phyloP scores from a whole-genome alignment of 2,113 vertebrate genomes.

The Cercopithecus mona region DNA sequence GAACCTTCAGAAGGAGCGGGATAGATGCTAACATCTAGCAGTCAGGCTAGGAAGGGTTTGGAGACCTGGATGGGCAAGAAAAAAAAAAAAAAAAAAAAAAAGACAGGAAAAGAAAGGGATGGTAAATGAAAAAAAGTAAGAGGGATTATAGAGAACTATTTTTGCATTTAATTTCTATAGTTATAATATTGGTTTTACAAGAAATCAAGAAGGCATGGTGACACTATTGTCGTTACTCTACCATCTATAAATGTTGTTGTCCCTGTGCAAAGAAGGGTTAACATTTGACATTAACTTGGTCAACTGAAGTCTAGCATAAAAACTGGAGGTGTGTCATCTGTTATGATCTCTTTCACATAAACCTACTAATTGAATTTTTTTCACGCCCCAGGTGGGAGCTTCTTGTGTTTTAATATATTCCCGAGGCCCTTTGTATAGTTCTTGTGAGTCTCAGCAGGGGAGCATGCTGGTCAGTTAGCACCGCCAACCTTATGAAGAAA shows the following conservation, averaged over 20 bases:
- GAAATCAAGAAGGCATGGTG: not conserved
- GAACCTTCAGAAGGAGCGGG: not conserved
- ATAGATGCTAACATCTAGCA: not conserved
- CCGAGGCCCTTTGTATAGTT: not conserved
- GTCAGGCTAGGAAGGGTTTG: not conserved
- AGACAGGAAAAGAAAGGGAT: not conserved
- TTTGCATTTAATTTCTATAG: not conserved
- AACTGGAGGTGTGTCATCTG: not conserved
- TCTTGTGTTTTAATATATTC: constrained; percentile 13
- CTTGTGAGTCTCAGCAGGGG: not conserved
- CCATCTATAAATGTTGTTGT: not conserved
- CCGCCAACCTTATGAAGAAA: not conserved
- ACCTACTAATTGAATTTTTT: not conserved
- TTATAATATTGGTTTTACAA: not conserved
- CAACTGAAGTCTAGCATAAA: not conserved
- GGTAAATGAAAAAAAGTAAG: not conserved
- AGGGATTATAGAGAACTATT: not conserved
- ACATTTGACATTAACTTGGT: not conserved
- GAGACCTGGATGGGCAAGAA: not conserved
- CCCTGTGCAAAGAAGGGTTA: not conserved
- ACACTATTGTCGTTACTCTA: not conserved
- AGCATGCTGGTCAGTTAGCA: not conserved
- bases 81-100: not conserved
- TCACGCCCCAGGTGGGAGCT: not conserved
- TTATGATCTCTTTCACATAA: not conserved